Evolutionary conservation across 1,140 invertebrate genomes (phyloP).

Genomic region (Battus philenor): DNA sequence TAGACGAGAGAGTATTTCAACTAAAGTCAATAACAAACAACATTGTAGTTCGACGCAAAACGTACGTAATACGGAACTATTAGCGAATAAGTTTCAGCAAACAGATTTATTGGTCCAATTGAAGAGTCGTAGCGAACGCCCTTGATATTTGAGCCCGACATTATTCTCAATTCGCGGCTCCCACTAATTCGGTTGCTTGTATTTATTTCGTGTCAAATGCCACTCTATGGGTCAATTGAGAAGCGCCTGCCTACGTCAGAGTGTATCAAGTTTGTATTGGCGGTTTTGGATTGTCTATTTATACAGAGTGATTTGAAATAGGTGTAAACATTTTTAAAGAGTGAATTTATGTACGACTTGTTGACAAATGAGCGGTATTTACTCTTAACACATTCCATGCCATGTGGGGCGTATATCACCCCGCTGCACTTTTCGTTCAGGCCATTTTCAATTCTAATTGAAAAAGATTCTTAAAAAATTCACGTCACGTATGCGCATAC

Average conservation of each 20-base stretch:
- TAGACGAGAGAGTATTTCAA: too few relatives aligned
- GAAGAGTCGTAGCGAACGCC: constrained; percentile 17
- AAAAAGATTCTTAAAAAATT: too few relatives aligned
- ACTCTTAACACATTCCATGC: too few relatives aligned
- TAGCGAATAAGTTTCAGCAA: constrained; percentile 16
- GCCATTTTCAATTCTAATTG: too few relatives aligned
- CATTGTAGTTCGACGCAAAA: constrained; percentile 5
- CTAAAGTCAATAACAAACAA: background rate
- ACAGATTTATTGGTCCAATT: constrained; percentile 25
- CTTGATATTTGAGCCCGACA: constrained; percentile 22
- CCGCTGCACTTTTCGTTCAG: too few relatives aligned
- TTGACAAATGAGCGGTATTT: too few relatives aligned
- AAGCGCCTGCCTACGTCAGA: background rate
- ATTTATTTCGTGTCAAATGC: constrained; percentile 22
- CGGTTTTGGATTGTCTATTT: too few relatives aligned
- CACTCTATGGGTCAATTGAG: constrained; percentile 22
- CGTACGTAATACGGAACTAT: constrained; percentile 16
- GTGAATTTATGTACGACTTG: too few relatives aligned
- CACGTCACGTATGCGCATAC: too few relatives aligned
- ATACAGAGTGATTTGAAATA: too few relatives aligned
- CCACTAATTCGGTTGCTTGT: constrained; percentile 25
- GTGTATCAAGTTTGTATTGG: constrained; percentile 11
- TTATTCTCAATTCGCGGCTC: constrained; percentile 25
- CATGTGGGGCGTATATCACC: too few relatives aligned
- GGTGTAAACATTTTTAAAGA: too few relatives aligned